Conservation (phyloP, 35 echinoderm and acorn worm species). For the Apostichopus japonicus region DNA sequence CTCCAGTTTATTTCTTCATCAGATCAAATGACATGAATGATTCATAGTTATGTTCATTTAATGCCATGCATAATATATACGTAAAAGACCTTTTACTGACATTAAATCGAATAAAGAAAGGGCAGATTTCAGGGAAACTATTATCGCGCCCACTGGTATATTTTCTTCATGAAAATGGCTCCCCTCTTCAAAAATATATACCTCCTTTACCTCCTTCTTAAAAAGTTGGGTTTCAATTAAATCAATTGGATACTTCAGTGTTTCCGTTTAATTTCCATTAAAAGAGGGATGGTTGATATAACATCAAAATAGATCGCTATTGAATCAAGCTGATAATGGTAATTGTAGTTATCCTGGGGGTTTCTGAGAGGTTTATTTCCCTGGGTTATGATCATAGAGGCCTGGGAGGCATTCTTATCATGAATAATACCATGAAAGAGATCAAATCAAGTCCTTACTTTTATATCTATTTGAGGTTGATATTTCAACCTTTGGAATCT, state of each 20-base stretch:
- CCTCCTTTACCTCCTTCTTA: background rate
- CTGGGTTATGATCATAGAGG: background rate
- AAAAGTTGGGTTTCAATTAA: slow-evolving; percentile 1
- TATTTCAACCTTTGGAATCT: too few relatives aligned
- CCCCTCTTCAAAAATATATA: background rate
- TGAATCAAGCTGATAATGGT: background rate
- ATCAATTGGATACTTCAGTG: background rate
- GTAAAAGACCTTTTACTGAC: too few relatives aligned
- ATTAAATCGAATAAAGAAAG: too few relatives aligned
- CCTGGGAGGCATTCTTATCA: background rate
- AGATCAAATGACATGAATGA: too few relatives aligned
- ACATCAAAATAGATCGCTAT: background rate
- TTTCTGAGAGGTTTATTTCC: background rate
- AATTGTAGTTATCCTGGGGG: background rate
- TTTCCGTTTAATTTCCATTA: slow-evolving; percentile 1
- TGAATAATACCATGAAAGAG: too few relatives aligned
- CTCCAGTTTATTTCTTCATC: too few relatives aligned
- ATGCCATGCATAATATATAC: too few relatives aligned
- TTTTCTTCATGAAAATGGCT: background rate
- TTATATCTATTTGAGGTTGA: too few relatives aligned
- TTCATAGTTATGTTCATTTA: too few relatives aligned
- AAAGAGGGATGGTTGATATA: background rate
- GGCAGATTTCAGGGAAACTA: too few relatives aligned
- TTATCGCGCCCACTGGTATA: background rate
- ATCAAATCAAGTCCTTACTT: too few relatives aligned